Conservation (phyloP, 2,113 vertebrate genomes). For the Pelodiscus sinensis region DNA sequence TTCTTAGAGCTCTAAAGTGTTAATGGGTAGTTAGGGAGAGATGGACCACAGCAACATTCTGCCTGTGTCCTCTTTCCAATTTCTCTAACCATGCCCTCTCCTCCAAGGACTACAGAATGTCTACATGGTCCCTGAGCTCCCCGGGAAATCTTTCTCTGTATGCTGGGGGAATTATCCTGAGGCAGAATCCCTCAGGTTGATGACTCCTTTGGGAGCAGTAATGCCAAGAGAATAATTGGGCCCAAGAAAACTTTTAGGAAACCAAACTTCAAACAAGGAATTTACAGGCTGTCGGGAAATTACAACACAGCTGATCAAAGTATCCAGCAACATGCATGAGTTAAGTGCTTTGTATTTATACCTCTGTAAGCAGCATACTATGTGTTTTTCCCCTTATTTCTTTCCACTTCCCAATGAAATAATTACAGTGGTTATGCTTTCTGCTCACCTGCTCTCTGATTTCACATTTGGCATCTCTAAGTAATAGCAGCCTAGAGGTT, state of each 20-base stretch:
- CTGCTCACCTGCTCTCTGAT: conserved; percentile 67
- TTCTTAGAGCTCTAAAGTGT: not conserved
- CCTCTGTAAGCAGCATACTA: not conserved
- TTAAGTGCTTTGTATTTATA: conserved; percentile 17
- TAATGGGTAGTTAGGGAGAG: not conserved
- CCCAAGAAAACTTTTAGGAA: not conserved
- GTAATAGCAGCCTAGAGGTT: conserved; percentile 62
- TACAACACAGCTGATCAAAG: not conserved
- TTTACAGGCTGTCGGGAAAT: not conserved
- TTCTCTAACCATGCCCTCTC: not conserved
- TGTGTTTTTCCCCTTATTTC: not conserved
- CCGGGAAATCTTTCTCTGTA: not conserved
- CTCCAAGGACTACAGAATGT: not conserved
- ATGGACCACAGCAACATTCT: accelerated
- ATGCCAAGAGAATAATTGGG: not conserved
- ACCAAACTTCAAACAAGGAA: not conserved
- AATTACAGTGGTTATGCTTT: conserved; percentile 66
- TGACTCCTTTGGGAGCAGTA: not conserved
- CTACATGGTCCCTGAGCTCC: not conserved
- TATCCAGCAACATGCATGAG: not conserved
- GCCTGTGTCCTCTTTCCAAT: not conserved
- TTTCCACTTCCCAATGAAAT: conserved; percentile 47
- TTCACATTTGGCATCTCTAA: conserved; percentile 62
- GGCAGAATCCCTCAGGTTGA: not conserved
- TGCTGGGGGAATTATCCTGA: accelerated